Conservation (phyloP, 1,140 invertebrate species). For the Drosophila nasuta region DNA sequence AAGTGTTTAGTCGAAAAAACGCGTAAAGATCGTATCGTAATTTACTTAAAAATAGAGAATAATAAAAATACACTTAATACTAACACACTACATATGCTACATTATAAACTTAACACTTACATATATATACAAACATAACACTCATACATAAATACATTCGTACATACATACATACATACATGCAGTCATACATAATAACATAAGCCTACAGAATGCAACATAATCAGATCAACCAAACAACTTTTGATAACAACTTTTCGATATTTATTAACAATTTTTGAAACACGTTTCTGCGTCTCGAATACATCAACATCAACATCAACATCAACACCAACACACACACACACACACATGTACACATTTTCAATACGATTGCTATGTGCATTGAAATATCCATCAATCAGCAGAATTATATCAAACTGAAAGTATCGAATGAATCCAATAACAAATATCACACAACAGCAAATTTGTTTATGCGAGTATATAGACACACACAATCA, state of each 20-base stretch:
- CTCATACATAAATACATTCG: slow-evolving; percentile 48
- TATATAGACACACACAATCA: slow-evolving; percentile 29
- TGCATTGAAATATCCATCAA: slow-evolving; percentile 35
- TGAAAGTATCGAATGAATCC: slow-evolving; percentile 58
- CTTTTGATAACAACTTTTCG: slow-evolving; percentile 75
- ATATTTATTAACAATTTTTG: slow-evolving; percentile 64
- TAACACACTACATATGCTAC: slow-evolving; percentile 55
- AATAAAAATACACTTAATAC: slow-evolving; percentile 51
- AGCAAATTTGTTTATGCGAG: slow-evolving; percentile 60
- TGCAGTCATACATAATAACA: slow-evolving; percentile 58
- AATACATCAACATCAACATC: slow-evolving; percentile 52
- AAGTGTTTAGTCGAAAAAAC: slow-evolving; percentile 73
- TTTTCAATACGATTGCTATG: slow-evolving; percentile 59
- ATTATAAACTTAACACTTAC: slow-evolving; percentile 39
- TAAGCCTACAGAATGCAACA: slow-evolving; percentile 78
- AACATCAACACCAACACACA: slow-evolving; percentile 22
- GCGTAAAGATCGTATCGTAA: slow-evolving; percentile 59
- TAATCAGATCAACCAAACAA: slow-evolving; percentile 64
- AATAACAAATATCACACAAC: slow-evolving; percentile 61
- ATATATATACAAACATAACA: slow-evolving; percentile 25
- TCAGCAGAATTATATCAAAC: slow-evolving; percentile 55
- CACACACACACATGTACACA: slow-evolving; percentile 53
- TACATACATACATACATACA: slow-evolving; percentile 52
- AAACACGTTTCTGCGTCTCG: slow-evolving; percentile 77
- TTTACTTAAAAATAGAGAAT: slow-evolving; percentile 52